These are phyloP conservation scores for Cotesia vestalis DNA, from an alignment of 1,140 invertebrate species.

Conservation along the genomic window DNA sequence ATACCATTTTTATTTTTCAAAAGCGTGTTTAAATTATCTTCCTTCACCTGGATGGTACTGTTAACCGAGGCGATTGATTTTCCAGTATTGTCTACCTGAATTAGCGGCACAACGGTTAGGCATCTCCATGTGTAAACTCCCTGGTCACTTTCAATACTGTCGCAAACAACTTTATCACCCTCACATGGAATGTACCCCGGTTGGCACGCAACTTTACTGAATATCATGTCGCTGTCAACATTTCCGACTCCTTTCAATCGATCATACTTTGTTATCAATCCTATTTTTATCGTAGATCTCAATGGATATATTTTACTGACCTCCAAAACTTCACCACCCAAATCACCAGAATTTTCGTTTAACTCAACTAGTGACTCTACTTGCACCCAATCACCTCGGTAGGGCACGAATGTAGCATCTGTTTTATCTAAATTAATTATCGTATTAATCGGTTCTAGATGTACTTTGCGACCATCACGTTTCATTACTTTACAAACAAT, in stretches of 20 bases:
- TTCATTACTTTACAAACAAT: conserved; percentile 67
- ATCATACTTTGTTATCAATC: conserved; percentile 68
- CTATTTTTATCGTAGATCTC: conserved; percentile 64
- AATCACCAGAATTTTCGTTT: conserved; percentile 64
- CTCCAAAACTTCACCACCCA: conserved; percentile 68
- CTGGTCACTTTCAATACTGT: conserved; percentile 76
- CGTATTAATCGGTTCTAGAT: conserved; percentile 65
- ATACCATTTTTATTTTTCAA: conserved; percentile 60
- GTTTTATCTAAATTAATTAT: conserved; percentile 68
- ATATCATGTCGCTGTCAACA: conserved; percentile 68
- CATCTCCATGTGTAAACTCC: conserved; percentile 70
- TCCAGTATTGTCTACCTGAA: conserved; percentile 35
- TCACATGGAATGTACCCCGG: conserved; percentile 66
- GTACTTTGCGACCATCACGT: conserved; percentile 64
- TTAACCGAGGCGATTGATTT: conserved; percentile 24
- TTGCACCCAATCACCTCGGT: conserved; percentile 73
- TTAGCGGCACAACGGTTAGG: conserved; percentile 63
- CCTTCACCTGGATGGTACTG: not conserved
- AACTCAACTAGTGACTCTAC: conserved; percentile 68
- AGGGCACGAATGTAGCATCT: conserved; percentile 63
- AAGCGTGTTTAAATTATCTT: conserved; percentile 41
- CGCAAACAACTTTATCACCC: conserved; percentile 69
- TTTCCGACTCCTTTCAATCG: conserved; percentile 57
- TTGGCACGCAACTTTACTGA: conserved; percentile 65
- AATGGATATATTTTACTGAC: conserved; percentile 68